These are phyloP conservation scores for Sarotherodon lohbergeri DNA, from an alignment of 2,113 vertebrate genomes.

Conservation along the genomic window DNA sequence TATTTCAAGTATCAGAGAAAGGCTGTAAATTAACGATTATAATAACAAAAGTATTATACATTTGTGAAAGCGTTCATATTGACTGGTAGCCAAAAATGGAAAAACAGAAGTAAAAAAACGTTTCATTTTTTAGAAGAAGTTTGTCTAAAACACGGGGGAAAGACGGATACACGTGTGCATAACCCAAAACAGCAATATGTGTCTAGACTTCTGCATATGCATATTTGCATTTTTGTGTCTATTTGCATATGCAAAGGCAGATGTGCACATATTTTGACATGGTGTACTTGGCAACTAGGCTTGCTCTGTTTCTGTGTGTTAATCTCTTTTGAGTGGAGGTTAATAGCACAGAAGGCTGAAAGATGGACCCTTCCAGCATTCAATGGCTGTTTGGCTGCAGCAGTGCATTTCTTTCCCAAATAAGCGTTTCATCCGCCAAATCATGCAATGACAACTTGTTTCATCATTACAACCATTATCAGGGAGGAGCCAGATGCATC, in stretches of 20 bases:
- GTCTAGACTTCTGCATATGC: not conserved
- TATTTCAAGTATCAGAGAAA: not conserved
- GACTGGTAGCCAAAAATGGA: not conserved
- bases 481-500: not conserved
- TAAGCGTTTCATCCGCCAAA: conserved; percentile 7
- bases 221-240: not conserved
- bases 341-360: conserved; percentile 35
- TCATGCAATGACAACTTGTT: conserved; percentile 24
- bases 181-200: not conserved
- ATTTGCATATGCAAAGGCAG: not conserved
- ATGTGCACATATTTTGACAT: not conserved
- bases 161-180: not conserved
- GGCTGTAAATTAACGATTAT: not conserved
- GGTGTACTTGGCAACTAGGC: not conserved
- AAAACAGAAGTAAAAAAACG: not conserved
- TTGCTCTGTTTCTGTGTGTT: not conserved
- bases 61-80: not conserved
- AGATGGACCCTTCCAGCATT: conserved; percentile 21
- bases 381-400: conserved; percentile 37
- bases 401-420: conserved; percentile 8
- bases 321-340: conserved; percentile 34
- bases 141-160: not conserved
- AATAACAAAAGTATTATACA: not conserved
- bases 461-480: not conserved
- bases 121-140: not conserved